A percentile compares a stretch with the other conserved stretches of the same genome.
phyloP scores from a whole-genome alignment of 2,113 vertebrate species.

The Thermophis baileyi region DNA sequence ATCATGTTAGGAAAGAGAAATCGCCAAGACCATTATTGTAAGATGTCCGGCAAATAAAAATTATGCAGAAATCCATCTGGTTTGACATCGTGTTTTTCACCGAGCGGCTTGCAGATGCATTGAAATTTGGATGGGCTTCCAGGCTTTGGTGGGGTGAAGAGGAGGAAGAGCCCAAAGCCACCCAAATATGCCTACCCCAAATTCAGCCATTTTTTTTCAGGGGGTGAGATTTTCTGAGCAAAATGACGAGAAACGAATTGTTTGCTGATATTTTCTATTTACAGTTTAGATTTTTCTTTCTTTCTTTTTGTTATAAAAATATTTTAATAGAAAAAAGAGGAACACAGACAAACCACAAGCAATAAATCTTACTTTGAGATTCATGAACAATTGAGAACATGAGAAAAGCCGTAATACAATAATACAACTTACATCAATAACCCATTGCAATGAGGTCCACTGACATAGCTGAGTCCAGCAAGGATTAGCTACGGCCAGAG shows the following conservation, averaged over 20 bases:
- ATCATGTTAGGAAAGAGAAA: background rate
- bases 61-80: background rate
- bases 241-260: background rate
- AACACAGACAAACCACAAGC: too few species aligned
- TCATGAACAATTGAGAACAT: too few species aligned
- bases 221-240: background rate
- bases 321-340: too few species aligned
- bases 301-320: too few species aligned
- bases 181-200: background rate
- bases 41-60: constrained; percentile 2
- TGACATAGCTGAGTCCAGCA: too few species aligned
- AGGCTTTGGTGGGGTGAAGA: background rate
- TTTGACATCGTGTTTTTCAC: background rate
- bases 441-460: too few species aligned
- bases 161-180: background rate
- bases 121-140: background rate
- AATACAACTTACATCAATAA: too few species aligned
- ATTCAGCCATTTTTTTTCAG: background rate
- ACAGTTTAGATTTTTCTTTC: background rate
- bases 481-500: too few species aligned
- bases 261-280: background rate
- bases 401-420: too few species aligned
- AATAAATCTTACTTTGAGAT: too few species aligned
- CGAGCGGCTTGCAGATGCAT: background rate
- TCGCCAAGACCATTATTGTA: background rate